phyloP scores from a whole-genome alignment of 2,113 vertebrate species.

The Steatornis caripensis region DNA sequence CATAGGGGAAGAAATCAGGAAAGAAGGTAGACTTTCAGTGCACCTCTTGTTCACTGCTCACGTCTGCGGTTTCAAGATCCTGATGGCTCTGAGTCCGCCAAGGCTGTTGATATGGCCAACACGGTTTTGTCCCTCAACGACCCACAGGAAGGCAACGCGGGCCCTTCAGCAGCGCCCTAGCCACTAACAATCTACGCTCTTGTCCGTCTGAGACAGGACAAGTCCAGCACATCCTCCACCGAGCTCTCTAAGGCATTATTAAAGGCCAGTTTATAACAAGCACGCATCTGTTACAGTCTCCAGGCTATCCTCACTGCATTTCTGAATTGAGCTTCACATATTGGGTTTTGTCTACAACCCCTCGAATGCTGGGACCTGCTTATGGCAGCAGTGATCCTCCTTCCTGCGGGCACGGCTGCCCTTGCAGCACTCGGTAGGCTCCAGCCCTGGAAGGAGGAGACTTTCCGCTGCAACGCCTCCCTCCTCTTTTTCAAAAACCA shows the following conservation, averaged over 20 bases:
- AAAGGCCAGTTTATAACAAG: constrained; percentile 4
- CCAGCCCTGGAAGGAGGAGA: background rate
- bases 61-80: background rate
- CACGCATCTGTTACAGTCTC: background rate
- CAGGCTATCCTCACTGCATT: background rate
- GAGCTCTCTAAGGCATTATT: constrained; percentile 3
- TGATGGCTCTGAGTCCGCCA: background rate
- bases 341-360: background rate
- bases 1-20: background rate
- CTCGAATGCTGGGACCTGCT: background rate
- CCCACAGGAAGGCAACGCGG: rapidly evolving
- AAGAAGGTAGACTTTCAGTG: background rate
- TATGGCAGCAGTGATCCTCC: background rate
- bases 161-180: background rate
- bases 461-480: background rate
- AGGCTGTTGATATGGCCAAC: background rate
- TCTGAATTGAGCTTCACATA: background rate
- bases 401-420: background rate
- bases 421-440: background rate
- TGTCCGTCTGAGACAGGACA: background rate
- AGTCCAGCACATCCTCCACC: background rate
- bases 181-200: background rate
- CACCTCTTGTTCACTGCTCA: background rate
- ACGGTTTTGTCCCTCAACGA: background rate
- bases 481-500: background rate